These are phyloP conservation scores for Aphodius sticticus DNA, from an alignment of 2,888 invertebrate genomes.

Conservation along the genomic window DNA sequence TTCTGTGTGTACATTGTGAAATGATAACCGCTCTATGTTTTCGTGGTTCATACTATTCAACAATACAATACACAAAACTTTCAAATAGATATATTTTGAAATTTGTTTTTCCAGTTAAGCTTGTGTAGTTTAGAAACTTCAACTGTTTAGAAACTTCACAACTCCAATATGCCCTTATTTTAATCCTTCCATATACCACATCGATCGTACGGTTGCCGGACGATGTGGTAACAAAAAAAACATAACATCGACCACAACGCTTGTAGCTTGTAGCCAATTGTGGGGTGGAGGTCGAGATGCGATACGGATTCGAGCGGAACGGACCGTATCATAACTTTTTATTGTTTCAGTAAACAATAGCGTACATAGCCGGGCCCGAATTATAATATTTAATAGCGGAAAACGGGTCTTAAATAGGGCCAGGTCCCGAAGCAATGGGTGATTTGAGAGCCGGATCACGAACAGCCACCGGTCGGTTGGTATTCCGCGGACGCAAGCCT, in stretches of 20 bases:
- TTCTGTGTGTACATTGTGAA: no score
- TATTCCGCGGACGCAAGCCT: conserved; percentile 22
- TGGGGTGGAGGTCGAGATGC: background rate
- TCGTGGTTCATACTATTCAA: no score
- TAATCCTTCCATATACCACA: no score
- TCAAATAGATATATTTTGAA: no score
- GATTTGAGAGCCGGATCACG: conserved; percentile 30
- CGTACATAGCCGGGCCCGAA: conserved; percentile 52
- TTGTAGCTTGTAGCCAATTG: background rate
- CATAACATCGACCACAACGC: background rate
- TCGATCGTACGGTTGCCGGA: background rate
- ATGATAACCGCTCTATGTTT: no score
- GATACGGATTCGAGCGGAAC: conserved; percentile 26
- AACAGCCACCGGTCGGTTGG: conserved; percentile 16
- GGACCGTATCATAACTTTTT: conserved; percentile 40
- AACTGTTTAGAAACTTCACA: no score
- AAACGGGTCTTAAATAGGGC: conserved; percentile 44
- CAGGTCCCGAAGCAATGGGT: conserved; percentile 32
- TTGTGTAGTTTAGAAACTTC: no score
- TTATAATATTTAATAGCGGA: conserved; percentile 53
- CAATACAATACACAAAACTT: no score
- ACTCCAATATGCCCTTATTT: no score
- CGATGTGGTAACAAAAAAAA: background rate
- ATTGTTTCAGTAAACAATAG: conserved; percentile 50
- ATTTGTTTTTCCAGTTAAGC: no score